These are phyloP conservation scores for Tenthredo notha DNA, from an alignment of 2,888 invertebrate species.

Conservation along the genomic window DNA sequence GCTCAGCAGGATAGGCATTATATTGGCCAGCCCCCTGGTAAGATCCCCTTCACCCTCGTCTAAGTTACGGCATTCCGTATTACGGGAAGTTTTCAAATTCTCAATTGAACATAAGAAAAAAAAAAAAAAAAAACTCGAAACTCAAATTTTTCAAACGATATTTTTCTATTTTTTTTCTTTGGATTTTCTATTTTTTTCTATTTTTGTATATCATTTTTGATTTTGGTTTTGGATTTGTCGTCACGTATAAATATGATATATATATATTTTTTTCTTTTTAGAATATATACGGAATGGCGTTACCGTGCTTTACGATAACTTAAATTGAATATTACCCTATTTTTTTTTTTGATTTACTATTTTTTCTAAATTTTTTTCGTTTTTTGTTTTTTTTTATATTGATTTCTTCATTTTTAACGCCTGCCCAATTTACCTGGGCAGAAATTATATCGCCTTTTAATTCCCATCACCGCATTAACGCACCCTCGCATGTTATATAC, in stretches of 20 bases:
- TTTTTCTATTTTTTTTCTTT: too few relatives aligned
- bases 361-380: neutral
- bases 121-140: neutral
- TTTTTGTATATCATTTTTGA: neutral
- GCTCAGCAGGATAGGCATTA: conserved; percentile 97
- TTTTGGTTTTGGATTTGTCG: neutral
- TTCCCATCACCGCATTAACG: neutral
- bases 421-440: neutral
- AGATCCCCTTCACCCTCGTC: conserved; percentile 79
- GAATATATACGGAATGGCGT: conserved; percentile 35
- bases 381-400: neutral
- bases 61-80: conserved; percentile 46
- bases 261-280: neutral
- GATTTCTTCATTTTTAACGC: neutral
- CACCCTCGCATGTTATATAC: neutral
- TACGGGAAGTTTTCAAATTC: neutral
- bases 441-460: neutral
- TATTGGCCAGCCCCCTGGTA: conserved; percentile 97
- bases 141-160: too few relatives aligned
- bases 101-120: neutral
- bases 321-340: neutral
- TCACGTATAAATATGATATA: neutral
- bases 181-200: neutral
- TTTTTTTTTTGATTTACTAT: neutral
- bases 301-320: conserved; percentile 26